Conservation (phyloP, 2,113 vertebrate genomes). For the Gallinago media region DNA sequence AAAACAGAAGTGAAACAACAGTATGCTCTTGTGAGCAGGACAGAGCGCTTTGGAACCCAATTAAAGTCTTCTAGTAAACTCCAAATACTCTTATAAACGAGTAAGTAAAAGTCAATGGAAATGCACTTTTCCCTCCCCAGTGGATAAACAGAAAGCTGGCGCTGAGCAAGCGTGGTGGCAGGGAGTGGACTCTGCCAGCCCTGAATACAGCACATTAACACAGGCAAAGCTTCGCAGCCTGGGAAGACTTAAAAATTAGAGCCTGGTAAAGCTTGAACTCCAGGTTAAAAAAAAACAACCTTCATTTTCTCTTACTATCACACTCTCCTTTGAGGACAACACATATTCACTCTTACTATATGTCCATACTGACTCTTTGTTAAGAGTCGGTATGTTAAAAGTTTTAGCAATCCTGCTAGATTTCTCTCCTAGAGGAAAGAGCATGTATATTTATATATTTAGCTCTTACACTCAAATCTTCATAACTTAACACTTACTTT, state of each 20-base stretch:
- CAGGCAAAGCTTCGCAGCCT: background rate
- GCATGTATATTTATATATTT: background rate
- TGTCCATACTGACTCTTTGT: background rate
- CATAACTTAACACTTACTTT: background rate
- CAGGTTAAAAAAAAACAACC: background rate
- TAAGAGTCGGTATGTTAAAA: background rate
- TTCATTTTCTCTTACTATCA: background rate
- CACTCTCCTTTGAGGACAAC: fast-evolving
- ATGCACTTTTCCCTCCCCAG: background rate
- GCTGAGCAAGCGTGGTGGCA: background rate
- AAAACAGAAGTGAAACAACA: background rate
- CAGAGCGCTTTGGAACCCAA: background rate
- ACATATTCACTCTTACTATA: background rate
- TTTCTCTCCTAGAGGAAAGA: background rate
- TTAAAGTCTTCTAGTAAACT: background rate
- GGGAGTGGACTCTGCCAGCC: background rate
- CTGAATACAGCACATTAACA: background rate
- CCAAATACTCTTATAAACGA: background rate
- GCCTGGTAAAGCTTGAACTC: background rate
- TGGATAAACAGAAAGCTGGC: background rate
- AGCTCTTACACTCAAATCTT: background rate
- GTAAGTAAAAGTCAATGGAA: background rate
- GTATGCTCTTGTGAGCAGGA: background rate
- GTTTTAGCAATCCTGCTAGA: background rate
- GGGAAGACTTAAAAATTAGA: background rate